Conservation (phyloP, 2,113 vertebrate species). For the Myotis yumanensis region DNA sequence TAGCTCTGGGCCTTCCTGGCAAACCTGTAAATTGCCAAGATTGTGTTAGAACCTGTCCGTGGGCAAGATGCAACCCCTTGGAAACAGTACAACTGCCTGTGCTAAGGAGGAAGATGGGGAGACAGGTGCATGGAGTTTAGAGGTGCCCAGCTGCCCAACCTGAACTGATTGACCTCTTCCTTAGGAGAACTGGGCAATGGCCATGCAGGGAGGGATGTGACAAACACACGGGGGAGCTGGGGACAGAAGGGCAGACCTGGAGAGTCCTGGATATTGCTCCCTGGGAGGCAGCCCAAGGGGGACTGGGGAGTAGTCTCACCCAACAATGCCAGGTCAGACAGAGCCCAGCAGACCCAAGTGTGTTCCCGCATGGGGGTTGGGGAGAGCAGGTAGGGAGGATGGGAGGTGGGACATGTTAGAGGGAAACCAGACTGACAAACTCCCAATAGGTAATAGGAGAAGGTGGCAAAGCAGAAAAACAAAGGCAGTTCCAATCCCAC, state of each 20-base stretch:
- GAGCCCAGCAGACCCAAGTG: not conserved
- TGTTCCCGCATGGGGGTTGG: not conserved
- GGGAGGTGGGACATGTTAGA: not conserved
- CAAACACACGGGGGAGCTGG: not conserved
- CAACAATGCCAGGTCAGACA: not conserved
- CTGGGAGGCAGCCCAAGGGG: not conserved
- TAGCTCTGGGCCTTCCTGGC: not conserved
- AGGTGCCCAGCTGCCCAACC: not conserved
- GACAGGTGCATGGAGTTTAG: not conserved
- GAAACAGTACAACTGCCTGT: not conserved
- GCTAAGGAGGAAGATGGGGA: not conserved
- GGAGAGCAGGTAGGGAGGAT: not conserved
- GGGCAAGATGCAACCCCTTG: not conserved
- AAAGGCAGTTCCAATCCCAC: not conserved
- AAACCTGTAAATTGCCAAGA: not conserved
- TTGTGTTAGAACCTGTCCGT: not conserved
- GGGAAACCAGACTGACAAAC: not conserved
- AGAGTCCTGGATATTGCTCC: not conserved
- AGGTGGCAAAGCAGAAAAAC: not conserved
- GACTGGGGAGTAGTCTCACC: not conserved
- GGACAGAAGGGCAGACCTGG: not conserved
- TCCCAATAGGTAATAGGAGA: not conserved
- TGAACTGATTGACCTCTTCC: not conserved
- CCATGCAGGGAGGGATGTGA: not conserved
- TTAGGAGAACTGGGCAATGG: not conserved